Base-by-base conservation (phyloP, 2,797 vertebrate genomes). In the Aeoliscus strigatus region DNA sequence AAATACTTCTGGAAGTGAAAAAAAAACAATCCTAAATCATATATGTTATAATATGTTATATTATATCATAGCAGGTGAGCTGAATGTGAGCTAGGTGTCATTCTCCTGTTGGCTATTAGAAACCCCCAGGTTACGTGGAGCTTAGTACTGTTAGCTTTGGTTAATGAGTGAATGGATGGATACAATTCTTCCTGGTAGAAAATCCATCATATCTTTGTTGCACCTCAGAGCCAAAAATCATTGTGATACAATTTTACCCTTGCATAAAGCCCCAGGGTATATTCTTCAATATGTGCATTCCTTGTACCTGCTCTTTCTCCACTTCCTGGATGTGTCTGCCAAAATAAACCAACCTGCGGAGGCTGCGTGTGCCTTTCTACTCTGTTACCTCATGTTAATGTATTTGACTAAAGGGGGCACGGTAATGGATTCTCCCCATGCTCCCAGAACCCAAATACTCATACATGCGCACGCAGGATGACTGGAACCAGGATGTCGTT, bases 341-440 rank as follows among this genome's bases (percentile, higher is more conserved):
- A 70, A 44, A 59, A 44, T 48, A 66, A 70, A 70, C 51, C 51
- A 54, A 41, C 52, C 58, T 62, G 63, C 45, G 21, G 42, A 54
- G 68, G 39, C 38, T 34, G 66, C 70, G 68, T 35, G 21, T 8
- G 9, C 39, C 25, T 58, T 71, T 70, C 52, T 48, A 33, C 58
- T 44, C 34, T 56, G 42, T 54, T 60, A 26, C 49, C 37, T 55
- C 44, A 39, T 63, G 63, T 81, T 71, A 21, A 21, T 58, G 57
- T 62, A 73, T 74, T 75, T 77, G 62, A 71, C 67, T 70, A 48
- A 60, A n/a, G 44, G 64, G 55, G 65, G 66, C 44, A 74, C 25
- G 0, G 46, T 75, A 78, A 80, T 75, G 68, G 56, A 53, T 59
- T 68, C 51, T 71, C 68, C 49, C 57, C 11, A 3, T 40, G 43